These are phyloP conservation scores for Teleogryllus occipitalis DNA, from an alignment of 1,140 invertebrate genomes.

Conservation along the genomic window DNA sequence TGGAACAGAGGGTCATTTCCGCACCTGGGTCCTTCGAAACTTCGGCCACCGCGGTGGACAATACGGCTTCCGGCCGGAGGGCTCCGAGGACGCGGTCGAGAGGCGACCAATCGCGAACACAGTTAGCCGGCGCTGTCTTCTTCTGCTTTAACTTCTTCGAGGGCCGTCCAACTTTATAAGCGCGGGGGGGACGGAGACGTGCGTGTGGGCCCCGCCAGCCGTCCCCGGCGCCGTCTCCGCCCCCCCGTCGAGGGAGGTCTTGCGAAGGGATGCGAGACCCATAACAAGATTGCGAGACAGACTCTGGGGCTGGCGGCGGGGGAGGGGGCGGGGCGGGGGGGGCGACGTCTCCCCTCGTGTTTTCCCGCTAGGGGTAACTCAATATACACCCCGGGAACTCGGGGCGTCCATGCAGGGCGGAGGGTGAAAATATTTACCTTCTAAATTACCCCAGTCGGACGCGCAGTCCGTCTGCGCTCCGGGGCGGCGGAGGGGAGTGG, in stretches of 20 bases:
- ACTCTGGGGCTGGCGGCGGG: too few relatives aligned
- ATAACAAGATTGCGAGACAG: neutral
- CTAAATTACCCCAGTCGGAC: neutral
- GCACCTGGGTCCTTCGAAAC: neutral
- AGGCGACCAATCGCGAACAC: neutral
- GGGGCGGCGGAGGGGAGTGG: neutral
- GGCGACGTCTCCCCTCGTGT: neutral
- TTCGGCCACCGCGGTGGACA: neutral
- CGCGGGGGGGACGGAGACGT: too few relatives aligned
- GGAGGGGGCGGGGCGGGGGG: too few relatives aligned
- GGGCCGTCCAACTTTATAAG: neutral
- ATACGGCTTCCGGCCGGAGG: neutral
- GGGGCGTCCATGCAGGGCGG: neutral
- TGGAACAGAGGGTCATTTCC: neutral
- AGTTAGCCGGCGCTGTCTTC: neutral
- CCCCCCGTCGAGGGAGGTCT: neutral
- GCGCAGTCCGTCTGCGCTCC: neutral
- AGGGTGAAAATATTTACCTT: slow-evolving; percentile 1
- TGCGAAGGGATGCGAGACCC: neutral
- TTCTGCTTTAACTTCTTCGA: neutral
- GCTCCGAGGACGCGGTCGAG: too few relatives aligned
- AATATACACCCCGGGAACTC: neutral
- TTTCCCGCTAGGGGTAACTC: neutral
- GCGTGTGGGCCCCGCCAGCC: too few relatives aligned
- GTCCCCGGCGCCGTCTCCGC: too few relatives aligned